Conservation (phyloP, 2,888 invertebrate species). For the Dryocosmus kuriphilus region DNA sequence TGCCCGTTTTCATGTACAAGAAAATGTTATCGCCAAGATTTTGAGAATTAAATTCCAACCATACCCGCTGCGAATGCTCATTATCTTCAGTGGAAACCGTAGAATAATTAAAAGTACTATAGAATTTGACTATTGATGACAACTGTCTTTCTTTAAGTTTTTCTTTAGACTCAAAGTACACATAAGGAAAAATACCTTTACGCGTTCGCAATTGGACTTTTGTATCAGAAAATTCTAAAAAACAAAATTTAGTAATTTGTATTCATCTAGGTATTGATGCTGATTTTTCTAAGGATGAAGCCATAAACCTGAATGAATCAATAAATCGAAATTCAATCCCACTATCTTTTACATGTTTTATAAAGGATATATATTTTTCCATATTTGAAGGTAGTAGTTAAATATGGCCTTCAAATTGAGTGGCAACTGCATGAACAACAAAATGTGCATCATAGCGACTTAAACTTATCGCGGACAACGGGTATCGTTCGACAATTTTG, state of each 20-base stretch:
- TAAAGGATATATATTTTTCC: constrained; percentile 3
- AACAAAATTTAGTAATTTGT: neutral
- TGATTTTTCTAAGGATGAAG: too few species aligned
- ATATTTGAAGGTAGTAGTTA: neutral
- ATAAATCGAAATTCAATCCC: too few species aligned
- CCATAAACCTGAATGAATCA: too few species aligned
- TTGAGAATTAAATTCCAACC: neutral
- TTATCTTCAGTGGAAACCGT: too few species aligned
- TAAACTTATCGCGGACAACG: neutral
- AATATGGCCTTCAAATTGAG: too few species aligned
- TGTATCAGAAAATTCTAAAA: neutral
- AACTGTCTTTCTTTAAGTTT: neutral
- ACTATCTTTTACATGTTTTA: too few species aligned
- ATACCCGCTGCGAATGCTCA: neutral
- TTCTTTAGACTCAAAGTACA: constrained; percentile 3
- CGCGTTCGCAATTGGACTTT: too few species aligned
- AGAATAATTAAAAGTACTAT: constrained; percentile 7
- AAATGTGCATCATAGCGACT: constrained; percentile 14
- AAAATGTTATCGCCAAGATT: neutral
- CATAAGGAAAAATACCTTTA: constrained; percentile 13
- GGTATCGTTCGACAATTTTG: neutral
- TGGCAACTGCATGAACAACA: too few species aligned
- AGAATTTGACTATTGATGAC: neutral
- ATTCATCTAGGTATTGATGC: neutral
- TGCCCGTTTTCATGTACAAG: too few species aligned